A percentile compares a stretch with the other conserved stretches of the same genome.
Conservation (phyloP, 2,888 invertebrate genomes). For the Harpagoxenus sublaevis region DNA sequence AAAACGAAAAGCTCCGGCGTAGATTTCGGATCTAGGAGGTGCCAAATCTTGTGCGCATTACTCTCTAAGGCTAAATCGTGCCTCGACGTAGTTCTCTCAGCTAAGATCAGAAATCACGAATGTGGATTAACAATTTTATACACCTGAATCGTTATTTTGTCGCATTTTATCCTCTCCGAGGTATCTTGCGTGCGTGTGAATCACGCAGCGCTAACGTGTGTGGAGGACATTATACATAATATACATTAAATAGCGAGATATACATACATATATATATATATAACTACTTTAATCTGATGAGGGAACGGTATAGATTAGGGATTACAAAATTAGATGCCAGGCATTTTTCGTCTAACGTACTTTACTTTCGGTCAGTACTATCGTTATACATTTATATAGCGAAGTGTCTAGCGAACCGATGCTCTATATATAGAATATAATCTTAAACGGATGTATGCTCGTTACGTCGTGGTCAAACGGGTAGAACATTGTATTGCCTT, state of each 20-base stretch:
- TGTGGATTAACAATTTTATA: constrained; percentile 42
- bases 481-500: constrained; percentile 39
- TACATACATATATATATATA: constrained; percentile 11
- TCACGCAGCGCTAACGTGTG: constrained; percentile 17
- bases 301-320: constrained; percentile 23
- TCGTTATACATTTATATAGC: constrained; percentile 27
- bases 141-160: constrained; percentile 34
- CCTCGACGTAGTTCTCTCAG: neutral
- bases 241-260: constrained; percentile 44
- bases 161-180: constrained; percentile 19
- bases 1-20: constrained; percentile 37
- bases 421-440: constrained; percentile 16
- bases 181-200: constrained; percentile 7
- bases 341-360: constrained; percentile 39
- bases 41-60: constrained; percentile 24
- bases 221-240: constrained; percentile 45
- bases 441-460: constrained; percentile 13
- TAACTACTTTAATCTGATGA: constrained; percentile 36
- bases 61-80: constrained; percentile 29
- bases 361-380: constrained; percentile 44
- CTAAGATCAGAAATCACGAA: constrained; percentile 18
- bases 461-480: neutral
- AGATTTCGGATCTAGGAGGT: constrained; percentile 46
- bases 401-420: constrained; percentile 23
- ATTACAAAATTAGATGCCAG: constrained; percentile 51